A percentile compares a stretch with the other conserved stretches of the same genome.
Evolutionary conservation across 2,113 vertebrate genomes (phyloP).

Genomic region (Eleginops maclovinus): DNA sequence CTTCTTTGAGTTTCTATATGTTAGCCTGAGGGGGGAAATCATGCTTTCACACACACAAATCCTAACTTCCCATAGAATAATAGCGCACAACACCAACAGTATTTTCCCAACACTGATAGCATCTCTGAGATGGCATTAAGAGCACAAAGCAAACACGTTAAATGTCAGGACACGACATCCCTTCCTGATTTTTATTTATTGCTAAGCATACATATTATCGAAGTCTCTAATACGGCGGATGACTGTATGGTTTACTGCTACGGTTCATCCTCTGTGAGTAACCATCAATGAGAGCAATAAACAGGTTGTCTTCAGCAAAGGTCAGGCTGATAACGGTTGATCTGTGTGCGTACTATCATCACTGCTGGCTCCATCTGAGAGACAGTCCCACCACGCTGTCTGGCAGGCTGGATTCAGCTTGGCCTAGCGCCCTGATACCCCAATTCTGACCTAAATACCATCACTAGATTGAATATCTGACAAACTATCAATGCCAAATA

Average conservation of each 20-base stretch:
- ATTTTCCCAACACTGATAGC: background rate
- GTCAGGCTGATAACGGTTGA: slow-evolving; percentile 72
- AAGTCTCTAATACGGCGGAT: slow-evolving; percentile 7
- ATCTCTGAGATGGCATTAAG: slow-evolving; percentile 14
- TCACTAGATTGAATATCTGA: background rate
- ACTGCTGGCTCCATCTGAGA: slow-evolving; percentile 20
- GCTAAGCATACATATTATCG: background rate
- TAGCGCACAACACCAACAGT: background rate
- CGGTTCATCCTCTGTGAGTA: slow-evolving; percentile 35
- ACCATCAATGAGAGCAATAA: slow-evolving; percentile 52
- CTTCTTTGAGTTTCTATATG: background rate
- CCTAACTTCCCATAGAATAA: too few relatives aligned
- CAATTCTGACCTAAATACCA: slow-evolving; percentile 9
- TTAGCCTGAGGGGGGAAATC: background rate
- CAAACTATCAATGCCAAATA: background rate
- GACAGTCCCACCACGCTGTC: slow-evolving; percentile 12
- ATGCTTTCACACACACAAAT: background rate
- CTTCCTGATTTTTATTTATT: background rate
- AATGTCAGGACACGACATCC: slow-evolving; percentile 26
- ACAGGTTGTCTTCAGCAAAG: slow-evolving; percentile 65
- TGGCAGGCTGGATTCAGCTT: slow-evolving; percentile 6
- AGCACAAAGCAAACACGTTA: slow-evolving; percentile 20
- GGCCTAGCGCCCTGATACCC: background rate
- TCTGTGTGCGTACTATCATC: slow-evolving; percentile 45
- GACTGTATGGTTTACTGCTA: slow-evolving; percentile 32